These are phyloP conservation scores for Archocentrus centrarchus DNA, from an alignment of 2,113 vertebrate genomes.

Conservation along the genomic window DNA sequence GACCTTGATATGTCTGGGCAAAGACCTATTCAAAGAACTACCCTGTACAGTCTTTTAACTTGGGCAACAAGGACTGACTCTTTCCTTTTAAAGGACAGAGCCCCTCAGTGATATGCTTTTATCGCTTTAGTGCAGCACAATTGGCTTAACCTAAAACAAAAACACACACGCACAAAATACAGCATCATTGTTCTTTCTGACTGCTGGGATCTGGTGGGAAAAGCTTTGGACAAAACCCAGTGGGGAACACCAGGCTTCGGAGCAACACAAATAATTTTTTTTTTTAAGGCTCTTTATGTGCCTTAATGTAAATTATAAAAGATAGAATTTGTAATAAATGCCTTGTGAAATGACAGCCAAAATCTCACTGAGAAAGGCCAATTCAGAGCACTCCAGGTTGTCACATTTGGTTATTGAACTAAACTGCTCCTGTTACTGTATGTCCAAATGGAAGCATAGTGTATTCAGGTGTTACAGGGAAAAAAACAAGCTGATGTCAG, in stretches of 20 bases:
- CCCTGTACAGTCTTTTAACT: conserved; percentile 37
- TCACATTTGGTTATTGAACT: neutral
- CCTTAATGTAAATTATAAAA: neutral
- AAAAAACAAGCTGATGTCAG: neutral
- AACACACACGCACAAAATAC: conserved; percentile 8
- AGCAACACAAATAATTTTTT: neutral
- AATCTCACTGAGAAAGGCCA: neutral
- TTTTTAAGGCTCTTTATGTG: neutral
- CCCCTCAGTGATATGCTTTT: conserved; percentile 24
- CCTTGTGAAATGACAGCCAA: neutral
- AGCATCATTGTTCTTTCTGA: conserved; percentile 21
- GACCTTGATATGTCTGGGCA: conserved; percentile 44
- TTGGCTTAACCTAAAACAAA: conserved; percentile 30
- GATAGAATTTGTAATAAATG: neutral
- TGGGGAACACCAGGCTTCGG: neutral
- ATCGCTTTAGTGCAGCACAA: conserved; percentile 27
- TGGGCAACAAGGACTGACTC: conserved; percentile 5
- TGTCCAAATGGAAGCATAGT: neutral
- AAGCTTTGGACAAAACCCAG: conserved; percentile 13
- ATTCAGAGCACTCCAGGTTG: neutral
- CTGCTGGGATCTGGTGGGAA: conserved; percentile 18
- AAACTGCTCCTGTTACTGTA: neutral
- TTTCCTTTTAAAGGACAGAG: conserved; percentile 29
- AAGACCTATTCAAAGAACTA: conserved; percentile 17
- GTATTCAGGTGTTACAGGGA: neutral